Percentiles rank a stretch among this genome's conserved stretches.
These are phyloP conservation scores for Callitettix versicolor DNA, from an alignment of 1,140 invertebrate species.

Conservation along the genomic window DNA sequence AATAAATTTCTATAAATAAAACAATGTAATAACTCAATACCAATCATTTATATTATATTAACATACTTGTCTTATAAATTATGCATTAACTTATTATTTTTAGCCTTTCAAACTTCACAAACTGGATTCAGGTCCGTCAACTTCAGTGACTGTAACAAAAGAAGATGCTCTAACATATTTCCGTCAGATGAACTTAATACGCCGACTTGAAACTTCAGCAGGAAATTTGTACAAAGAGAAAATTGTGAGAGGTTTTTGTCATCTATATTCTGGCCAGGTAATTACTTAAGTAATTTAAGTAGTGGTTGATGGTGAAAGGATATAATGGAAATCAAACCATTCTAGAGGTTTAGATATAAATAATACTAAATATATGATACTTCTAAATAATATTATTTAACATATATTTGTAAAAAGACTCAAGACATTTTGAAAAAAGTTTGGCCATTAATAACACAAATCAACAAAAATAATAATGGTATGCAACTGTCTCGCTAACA, in stretches of 20 bases:
- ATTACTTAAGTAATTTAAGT: background rate
- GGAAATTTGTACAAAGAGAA: constrained; percentile 67
- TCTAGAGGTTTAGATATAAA: background rate
- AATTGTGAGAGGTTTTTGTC: constrained; percentile 68
- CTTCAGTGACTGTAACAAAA: constrained; percentile 41
- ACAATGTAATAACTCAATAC: too few relatives aligned
- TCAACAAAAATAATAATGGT: too few relatives aligned
- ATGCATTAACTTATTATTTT: background rate
- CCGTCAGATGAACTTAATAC: constrained; percentile 53
- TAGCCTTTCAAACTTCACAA: constrained; percentile 80
- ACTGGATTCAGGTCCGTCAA: constrained; percentile 68
- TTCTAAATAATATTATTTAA: too few relatives aligned
- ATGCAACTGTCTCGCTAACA: too few relatives aligned
- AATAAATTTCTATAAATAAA: too few relatives aligned
- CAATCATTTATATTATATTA: too few relatives aligned
- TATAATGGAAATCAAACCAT: background rate
- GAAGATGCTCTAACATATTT: constrained; percentile 52
- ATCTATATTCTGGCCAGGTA: constrained; percentile 69
- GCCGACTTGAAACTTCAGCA: constrained; percentile 58
- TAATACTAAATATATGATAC: background rate
- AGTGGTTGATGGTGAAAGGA: background rate
- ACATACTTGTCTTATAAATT: too few relatives aligned
- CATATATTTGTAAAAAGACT: background rate
- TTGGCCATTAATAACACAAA: too few relatives aligned
- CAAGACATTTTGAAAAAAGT: too few relatives aligned